Base-by-base conservation (phyloP, 2,888 invertebrate species). In the Brenthis ino region DNA sequence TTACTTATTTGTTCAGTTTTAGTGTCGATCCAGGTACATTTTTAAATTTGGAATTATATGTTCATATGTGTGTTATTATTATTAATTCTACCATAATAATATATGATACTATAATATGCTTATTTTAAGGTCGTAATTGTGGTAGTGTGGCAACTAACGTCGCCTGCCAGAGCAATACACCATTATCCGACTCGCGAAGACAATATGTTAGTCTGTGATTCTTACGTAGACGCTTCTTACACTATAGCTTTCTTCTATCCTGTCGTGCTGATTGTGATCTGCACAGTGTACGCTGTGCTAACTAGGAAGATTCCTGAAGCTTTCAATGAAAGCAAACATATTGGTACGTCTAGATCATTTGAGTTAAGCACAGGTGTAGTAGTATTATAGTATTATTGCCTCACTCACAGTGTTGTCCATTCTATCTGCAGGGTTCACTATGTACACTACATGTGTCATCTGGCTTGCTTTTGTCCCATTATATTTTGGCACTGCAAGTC, bases 401-500 rank as follows among this genome's bases (percentile, higher is more conserved):
- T 14, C 37, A 6, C 2, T 16, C 2, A 13, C 33, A 11, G 28
- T 37, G 14, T 43, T 53, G 6, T 53, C 16, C 11, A 16, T 48
- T 43, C 43, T 12, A 20, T 12, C 28, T 54, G 63, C 89, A 97
- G 97, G 97, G 69, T 99, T 99, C 91, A 99, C 99, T 33, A 99
- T 99, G 99, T 99, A 98, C 93, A 99, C 99, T 56, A 99, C 99
- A 43, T 98, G 98, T 87, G 97, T 99, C 74, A 98, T 99, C 84
- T 99, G 99, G 99, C 93, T 98, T 75, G 99, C 99, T 24, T 99
- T 99, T 89, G 98, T 99, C 68, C 98, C 99, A 6, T 94, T 99
- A 63, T 99, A 99, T 92, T 99, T 99, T 87, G 98, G 98, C 74
- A 99, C 98, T 2, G 98, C 97, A 71, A 97, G 96, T 83, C 98